Evolutionary conservation across 2,888 invertebrate genomes (phyloP).

Genomic region (Atrina japonica): DNA sequence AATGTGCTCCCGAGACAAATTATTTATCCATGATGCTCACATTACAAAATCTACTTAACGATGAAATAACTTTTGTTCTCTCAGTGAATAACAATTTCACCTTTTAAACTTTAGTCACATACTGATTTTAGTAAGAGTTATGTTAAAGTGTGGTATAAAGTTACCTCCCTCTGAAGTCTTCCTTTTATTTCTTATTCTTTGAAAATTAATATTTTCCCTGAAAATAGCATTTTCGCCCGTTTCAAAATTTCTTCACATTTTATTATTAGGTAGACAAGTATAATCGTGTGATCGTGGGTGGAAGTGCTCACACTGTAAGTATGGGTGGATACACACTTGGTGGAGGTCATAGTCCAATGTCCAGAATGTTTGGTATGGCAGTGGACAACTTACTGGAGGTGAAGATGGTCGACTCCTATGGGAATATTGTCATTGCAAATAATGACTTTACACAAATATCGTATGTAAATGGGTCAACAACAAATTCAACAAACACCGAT

Average conservation of each 20-base stretch:
- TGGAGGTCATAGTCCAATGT: conserved; percentile 67
- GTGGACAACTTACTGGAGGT: conserved; percentile 61
- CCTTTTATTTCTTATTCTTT: no score
- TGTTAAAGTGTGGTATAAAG: no score
- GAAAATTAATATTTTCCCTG: no score
- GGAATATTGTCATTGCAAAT: conserved; percentile 29
- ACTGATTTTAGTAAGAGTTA: no score
- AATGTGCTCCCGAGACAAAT: no score
- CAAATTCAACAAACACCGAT: conserved; percentile 14
- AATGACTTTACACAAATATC: conserved; percentile 9
- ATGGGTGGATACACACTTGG: conserved; percentile 69
- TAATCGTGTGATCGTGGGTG: conserved; percentile 66
- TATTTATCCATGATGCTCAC: no score
- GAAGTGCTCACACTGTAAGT: conserved; percentile 63
- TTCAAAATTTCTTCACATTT: not conserved
- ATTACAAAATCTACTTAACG: no score
- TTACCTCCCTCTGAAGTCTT: no score
- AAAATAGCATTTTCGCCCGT: no score
- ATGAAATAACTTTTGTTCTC: no score
- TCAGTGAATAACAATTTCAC: no score
- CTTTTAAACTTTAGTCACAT: no score
- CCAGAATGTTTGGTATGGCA: conserved; percentile 57
- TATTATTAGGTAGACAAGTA: conserved; percentile 51
- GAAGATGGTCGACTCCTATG: conserved; percentile 50
- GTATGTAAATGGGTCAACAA: conserved; percentile 20